Conservation (phyloP, 2,797 vertebrate species). For the Hemitrygon akajei region DNA sequence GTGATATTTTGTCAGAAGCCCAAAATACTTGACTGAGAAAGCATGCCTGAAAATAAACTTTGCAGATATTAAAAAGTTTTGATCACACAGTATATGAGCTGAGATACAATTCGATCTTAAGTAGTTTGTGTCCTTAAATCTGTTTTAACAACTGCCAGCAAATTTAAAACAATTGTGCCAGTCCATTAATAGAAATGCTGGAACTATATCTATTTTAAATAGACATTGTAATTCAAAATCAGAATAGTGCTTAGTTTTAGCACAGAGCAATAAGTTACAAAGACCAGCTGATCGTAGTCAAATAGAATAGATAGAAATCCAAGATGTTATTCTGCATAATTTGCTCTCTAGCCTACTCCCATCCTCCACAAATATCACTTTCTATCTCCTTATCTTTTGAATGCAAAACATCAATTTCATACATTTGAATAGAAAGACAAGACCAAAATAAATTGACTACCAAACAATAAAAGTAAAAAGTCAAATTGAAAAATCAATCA, state of each 20-base stretch:
- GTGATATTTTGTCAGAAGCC: background rate
- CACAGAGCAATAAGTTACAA: background rate
- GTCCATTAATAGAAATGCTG: background rate
- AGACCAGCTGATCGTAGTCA: background rate
- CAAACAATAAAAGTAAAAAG: background rate
- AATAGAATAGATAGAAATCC: background rate
- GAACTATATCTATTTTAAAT: background rate
- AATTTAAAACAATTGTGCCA: background rate
- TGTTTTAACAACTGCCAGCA: background rate
- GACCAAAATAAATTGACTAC: background rate
- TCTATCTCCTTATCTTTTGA: too few relatives aligned
- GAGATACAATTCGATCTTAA: background rate
- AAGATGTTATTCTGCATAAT: background rate
- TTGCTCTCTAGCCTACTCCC: background rate
- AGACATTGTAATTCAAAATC: background rate
- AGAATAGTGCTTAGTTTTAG: background rate
- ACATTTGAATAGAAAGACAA: background rate
- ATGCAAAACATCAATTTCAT: background rate
- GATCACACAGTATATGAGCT: too few relatives aligned
- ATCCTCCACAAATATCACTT: background rate
- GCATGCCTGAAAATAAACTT: background rate
- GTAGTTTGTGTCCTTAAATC: background rate
- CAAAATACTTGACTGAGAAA: background rate
- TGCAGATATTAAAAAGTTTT: too few relatives aligned
- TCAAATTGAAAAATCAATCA: background rate